phyloP scores from a whole-genome alignment of 2,113 vertebrate species.

The Riparia riparia region DNA sequence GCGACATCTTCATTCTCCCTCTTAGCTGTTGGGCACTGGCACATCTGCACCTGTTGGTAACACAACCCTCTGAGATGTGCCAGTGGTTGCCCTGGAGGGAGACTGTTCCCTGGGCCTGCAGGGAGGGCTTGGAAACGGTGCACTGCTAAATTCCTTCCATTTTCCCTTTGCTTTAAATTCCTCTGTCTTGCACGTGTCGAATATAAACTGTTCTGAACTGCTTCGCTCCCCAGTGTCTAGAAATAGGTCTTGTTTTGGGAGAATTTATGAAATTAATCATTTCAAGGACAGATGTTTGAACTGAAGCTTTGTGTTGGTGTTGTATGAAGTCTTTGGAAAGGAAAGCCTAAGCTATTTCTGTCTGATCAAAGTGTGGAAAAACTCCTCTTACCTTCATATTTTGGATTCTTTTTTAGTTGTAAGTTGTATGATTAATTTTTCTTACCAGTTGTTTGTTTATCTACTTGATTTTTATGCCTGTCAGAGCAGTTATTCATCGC shows the following conservation, averaged over 20 bases:
- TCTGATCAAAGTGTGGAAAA: not conserved
- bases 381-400: not conserved
- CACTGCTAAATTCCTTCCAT: not conserved
- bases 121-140: not conserved
- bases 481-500: not conserved
- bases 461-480: not conserved
- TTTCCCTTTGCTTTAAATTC: not conserved
- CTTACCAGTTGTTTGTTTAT: not conserved
- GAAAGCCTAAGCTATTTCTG: not conserved
- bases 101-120: not conserved
- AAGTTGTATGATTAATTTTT: not conserved
- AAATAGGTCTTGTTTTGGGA: not conserved
- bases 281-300: not conserved
- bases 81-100: fast-evolving
- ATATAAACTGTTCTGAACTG: not conserved
- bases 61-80: not conserved
- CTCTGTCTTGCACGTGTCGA: not conserved
- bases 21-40: not conserved
- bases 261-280: not conserved
- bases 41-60: not conserved
- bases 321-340: not conserved
- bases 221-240: not conserved
- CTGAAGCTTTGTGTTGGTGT: not conserved
- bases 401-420: not conserved
- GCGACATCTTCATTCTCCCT: not conserved